phyloP scores from a whole-genome alignment of 2,888 invertebrate species.

The Amphimallon solstitiale region DNA sequence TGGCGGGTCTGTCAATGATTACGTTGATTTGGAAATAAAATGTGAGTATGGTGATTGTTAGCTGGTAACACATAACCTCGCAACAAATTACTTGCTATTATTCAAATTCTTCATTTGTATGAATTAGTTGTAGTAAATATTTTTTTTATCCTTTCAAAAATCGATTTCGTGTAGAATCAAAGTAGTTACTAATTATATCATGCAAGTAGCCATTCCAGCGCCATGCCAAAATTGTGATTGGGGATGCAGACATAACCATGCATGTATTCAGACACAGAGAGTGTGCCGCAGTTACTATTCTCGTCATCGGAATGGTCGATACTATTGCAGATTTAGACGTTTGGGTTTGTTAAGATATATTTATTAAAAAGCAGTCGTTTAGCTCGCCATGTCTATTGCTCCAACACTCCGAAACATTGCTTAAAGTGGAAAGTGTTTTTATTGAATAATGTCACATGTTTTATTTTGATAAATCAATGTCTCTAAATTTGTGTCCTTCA shows the following conservation, averaged over 20 bases:
- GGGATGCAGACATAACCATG: slow-evolving; percentile 67
- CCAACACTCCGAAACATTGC: slow-evolving; percentile 59
- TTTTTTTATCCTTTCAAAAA: not conserved
- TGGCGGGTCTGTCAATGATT: slow-evolving; percentile 66
- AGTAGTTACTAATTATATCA: slow-evolving; percentile 41
- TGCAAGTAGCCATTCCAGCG: slow-evolving; percentile 53
- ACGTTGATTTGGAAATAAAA: slow-evolving; percentile 51
- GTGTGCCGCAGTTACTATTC: slow-evolving; percentile 74
- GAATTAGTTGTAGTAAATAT: not conserved
- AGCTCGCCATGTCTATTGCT: slow-evolving; percentile 61
- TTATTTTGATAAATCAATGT: no score
- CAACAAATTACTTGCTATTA: no score
- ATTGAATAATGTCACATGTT: no score
- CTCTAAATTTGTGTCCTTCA: no score
- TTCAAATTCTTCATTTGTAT: no score
- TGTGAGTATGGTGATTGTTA: slow-evolving; percentile 19
- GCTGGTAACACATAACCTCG: no score
- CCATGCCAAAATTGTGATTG: slow-evolving; percentile 63
- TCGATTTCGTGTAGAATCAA: not conserved
- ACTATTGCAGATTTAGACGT: slow-evolving; percentile 65
- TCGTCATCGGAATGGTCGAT: slow-evolving; percentile 73
- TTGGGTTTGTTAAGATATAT: slow-evolving; percentile 60
- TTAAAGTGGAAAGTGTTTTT: slow-evolving; percentile 61
- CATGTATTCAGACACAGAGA: slow-evolving; percentile 69
- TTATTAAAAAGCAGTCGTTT: slow-evolving; percentile 15